A percentile compares a stretch with the other conserved stretches of the same genome.
These are phyloP conservation scores for Enteromius trimaculatus DNA, from an alignment of 2,797 vertebrate genomes.

Conservation along the genomic window DNA sequence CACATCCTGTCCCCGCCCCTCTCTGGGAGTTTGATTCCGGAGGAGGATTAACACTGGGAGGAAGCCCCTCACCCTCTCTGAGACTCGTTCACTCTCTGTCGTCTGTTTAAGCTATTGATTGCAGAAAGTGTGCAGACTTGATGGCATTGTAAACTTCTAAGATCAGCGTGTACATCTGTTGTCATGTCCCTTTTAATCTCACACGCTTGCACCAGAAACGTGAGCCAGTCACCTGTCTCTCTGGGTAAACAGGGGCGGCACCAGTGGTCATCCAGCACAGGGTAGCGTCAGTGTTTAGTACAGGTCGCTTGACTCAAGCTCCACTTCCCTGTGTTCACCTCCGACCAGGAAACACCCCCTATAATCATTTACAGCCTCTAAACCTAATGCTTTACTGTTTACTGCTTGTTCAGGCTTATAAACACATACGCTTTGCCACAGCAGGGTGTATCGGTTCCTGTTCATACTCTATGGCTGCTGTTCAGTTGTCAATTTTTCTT, in stretches of 20 bases:
- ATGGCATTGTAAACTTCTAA: neutral
- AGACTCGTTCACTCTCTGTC: neutral
- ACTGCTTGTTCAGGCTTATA: neutral
- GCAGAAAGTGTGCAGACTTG: neutral
- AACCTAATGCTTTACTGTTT: slow-evolving; percentile 30
- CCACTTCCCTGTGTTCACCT: slow-evolving; percentile 18
- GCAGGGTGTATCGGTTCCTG: neutral
- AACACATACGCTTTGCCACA: neutral
- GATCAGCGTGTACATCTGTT: slow-evolving; percentile 2
- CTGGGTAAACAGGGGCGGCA: slow-evolving; percentile 50
- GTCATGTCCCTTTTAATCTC: neutral
- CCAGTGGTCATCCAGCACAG: slow-evolving; percentile 21
- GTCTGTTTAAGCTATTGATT: neutral
- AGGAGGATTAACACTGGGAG: slow-evolving; percentile 69
- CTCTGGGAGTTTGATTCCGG: slow-evolving; percentile 62
- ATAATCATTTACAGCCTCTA: slow-evolving; percentile 35
- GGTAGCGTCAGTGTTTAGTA: neutral
- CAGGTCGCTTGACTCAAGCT: neutral
- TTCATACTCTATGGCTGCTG: neutral
- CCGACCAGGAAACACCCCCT: slow-evolving; percentile 6
- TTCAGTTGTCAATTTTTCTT: neutral
- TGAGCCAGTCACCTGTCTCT: slow-evolving; percentile 52
- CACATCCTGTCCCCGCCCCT: slow-evolving; percentile 70
- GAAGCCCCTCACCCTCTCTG: slow-evolving; percentile 49
- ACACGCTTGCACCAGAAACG: neutral